Base-by-base conservation (phyloP, 2,113 vertebrate genomes). In the Lepidothrix coronata region DNA sequence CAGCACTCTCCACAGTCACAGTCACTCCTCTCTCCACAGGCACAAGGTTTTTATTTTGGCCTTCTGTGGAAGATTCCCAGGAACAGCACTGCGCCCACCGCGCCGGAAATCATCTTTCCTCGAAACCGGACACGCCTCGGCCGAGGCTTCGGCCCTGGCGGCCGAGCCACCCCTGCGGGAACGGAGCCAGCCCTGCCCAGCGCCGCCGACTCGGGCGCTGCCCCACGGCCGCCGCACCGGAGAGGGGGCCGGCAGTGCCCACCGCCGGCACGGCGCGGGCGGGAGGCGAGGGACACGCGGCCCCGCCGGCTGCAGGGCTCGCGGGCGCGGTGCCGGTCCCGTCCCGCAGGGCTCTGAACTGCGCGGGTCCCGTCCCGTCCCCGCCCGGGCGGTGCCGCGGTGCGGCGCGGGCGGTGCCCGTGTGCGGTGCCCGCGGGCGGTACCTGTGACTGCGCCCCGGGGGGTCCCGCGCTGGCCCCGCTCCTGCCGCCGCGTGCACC, bases 401-500 rank as follows among this genome's bases (percentile, higher is more conserved):
- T 49, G 22, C 48, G n/a, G n/a, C n/a, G n/a, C n/a, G n/a, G n/a
- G 49, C 49, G 12, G 49, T 51, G 13, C 7, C 24, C 18, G 28
- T 18, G 52, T 15, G 51, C 27, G 23, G 49, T 51, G 22, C 48
- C 48, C 22, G 48, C 39, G 39, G 39, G 44, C 46, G 48, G 48
- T 49, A 49, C 48, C 48, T 49, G 48, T 49, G 11, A 49, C 48
- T 49, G 48, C 61, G 18, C 31, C 31, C 27, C 63, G 33, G 22
- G 37, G 20, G 10, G 57, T 59, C 57, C 57, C 57, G 57, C n/a
- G 22, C 48, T 24, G 48, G 48, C 22, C 48, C 48, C 84, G 16
- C 74, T 82, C 15, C 19, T 21, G 18, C 49, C 31, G 58, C 95
- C 73, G 88, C 97, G 93, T 97, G 97, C 85, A 66, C 92, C 68